These are phyloP conservation scores for Plagiodera versicolora DNA, from an alignment of 2,888 invertebrate genomes.

Conservation along the genomic window DNA sequence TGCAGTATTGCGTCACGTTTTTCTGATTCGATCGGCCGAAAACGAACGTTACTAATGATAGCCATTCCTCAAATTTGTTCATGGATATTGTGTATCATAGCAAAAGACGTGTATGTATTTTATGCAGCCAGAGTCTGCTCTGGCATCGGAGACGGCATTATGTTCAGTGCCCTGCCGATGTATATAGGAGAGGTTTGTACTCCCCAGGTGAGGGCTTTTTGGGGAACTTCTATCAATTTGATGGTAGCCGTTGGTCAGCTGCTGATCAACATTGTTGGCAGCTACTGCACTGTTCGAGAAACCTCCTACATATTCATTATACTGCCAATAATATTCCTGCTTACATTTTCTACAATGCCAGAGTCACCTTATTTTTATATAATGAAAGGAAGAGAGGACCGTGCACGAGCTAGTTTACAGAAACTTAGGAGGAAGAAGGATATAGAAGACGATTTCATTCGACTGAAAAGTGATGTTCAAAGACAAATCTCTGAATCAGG, in stretches of 20 bases:
- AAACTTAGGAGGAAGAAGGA: slow-evolving; percentile 35
- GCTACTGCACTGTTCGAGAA: slow-evolving; percentile 57
- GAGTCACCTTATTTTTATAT: slow-evolving; percentile 54
- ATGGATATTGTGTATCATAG: slow-evolving; percentile 37
- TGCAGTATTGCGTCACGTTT: slow-evolving; percentile 38
- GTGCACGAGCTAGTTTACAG: slow-evolving; percentile 38
- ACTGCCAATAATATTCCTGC: slow-evolving; percentile 61
- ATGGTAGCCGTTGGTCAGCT: slow-evolving; percentile 40
- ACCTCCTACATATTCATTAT: slow-evolving; percentile 61
- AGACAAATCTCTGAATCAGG: slow-evolving; percentile 45
- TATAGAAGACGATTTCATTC: slow-evolving; percentile 38
- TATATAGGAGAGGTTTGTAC: slow-evolving; percentile 45
- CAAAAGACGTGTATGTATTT: slow-evolving; percentile 40
- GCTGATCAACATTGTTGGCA: slow-evolving; percentile 55
- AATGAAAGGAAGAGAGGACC: slow-evolving; percentile 34
- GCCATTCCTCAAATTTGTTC: slow-evolving; percentile 41
- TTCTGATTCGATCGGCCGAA: slow-evolving; percentile 44
- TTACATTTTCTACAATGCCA: slow-evolving; percentile 63
- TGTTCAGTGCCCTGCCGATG: slow-evolving; percentile 40
- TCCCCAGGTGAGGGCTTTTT: slow-evolving; percentile 43
- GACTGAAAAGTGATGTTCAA: slow-evolving; percentile 38
- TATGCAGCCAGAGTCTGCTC: slow-evolving; percentile 41
- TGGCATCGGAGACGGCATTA: slow-evolving; percentile 41
- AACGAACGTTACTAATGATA: slow-evolving; percentile 38
- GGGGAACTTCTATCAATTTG: slow-evolving; percentile 43